These are phyloP conservation scores for Prosapia bicincta DNA, from an alignment of 2,888 invertebrate genomes.

Conservation along the genomic window DNA sequence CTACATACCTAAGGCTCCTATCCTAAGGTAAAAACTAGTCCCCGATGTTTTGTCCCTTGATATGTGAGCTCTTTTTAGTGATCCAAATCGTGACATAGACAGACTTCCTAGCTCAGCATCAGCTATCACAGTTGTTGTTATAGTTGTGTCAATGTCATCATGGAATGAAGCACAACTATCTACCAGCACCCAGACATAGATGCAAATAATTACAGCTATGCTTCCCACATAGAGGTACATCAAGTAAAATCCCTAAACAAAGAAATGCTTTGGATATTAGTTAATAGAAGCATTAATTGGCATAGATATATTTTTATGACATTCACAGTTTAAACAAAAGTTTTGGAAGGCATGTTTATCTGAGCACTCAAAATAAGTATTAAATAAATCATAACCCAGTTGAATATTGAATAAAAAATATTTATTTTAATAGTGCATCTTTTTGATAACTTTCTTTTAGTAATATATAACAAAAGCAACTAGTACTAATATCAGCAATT, in stretches of 20 bases:
- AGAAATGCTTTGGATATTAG: constrained; percentile 5
- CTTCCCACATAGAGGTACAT: constrained; percentile 55
- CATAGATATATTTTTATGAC: no score
- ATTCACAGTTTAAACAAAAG: no score
- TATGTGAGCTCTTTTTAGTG: constrained; percentile 53
- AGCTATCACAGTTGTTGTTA: constrained; percentile 40
- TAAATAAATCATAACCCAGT: no score
- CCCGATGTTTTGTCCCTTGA: constrained; percentile 49
- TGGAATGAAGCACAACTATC: constrained; percentile 51
- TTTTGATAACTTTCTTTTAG: no score
- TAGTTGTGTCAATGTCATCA: constrained; percentile 38
- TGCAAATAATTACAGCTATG: constrained; percentile 53
- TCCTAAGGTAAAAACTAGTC: constrained; percentile 53
- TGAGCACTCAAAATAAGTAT: no score
- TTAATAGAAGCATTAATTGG: no score
- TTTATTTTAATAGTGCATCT: no score
- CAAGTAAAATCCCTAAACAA: constrained; percentile 49
- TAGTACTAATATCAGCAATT: no score
- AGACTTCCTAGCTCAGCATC: constrained; percentile 49
- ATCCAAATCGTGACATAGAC: constrained; percentile 50
- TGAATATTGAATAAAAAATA: no score
- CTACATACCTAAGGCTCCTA: constrained; percentile 53
- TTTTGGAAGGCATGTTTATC: no score
- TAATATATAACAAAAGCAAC: no score
- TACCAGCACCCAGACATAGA: constrained; percentile 53